These are phyloP conservation scores for Sapajus apella DNA, from an alignment of 2,113 vertebrate species.

Conservation along the genomic window DNA sequence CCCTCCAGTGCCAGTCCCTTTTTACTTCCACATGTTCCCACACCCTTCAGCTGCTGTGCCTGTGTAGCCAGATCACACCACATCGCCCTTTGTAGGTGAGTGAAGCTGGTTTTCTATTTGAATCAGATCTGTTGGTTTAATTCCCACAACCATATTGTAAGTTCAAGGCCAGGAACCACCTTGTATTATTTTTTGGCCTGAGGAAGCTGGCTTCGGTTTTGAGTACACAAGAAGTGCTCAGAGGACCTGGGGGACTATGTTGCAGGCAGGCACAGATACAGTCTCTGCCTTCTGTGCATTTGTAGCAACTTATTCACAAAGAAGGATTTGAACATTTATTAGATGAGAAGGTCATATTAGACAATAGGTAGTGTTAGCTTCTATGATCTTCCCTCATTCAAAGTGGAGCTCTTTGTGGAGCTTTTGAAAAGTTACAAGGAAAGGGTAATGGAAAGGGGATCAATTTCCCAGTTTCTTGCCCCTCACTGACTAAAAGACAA, in stretches of 20 bases:
- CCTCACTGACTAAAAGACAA: neutral
- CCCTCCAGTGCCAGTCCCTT: neutral
- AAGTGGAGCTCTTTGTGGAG: neutral
- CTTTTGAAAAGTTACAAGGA: constrained; percentile 30
- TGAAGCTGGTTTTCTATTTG: neutral
- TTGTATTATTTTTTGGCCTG: neutral
- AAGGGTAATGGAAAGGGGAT: neutral
- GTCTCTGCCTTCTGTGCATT: neutral
- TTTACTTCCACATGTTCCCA: neutral
- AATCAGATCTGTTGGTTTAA: neutral
- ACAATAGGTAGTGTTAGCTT: neutral
- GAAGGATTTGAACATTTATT: neutral
- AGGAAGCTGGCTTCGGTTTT: neutral
- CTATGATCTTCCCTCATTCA: neutral
- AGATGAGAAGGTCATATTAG: neutral
- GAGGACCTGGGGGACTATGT: neutral
- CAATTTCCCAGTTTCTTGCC: neutral
- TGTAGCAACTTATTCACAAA: neutral
- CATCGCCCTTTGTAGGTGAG: neutral
- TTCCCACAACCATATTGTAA: neutral
- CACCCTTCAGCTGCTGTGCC: neutral
- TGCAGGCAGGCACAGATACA: neutral
- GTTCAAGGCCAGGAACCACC: neutral
- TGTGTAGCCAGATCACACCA: neutral
- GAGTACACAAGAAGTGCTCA: neutral